phyloP scores from a whole-genome alignment of 2,113 vertebrate genomes.

The Brachionichthys hirsutus region DNA sequence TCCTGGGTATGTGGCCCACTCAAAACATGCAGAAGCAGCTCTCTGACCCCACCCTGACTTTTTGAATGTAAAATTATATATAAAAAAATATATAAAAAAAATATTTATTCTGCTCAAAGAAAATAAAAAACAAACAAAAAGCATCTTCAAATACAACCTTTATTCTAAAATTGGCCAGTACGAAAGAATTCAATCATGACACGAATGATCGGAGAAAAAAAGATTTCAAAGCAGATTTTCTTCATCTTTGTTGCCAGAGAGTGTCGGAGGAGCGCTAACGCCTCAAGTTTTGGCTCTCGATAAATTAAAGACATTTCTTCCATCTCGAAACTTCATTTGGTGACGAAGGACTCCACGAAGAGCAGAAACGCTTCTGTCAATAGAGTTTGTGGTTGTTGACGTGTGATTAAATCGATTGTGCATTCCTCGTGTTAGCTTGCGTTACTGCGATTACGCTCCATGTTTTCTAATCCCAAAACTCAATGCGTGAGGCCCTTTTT shows the following conservation, averaged over 20 bases:
- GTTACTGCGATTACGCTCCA: conserved; percentile 6
- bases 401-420: conserved; percentile 5
- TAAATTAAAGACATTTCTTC: background rate
- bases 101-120: too few species aligned
- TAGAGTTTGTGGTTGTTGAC: background rate
- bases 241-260: background rate
- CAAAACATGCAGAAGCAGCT: too few species aligned
- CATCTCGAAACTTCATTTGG: conserved; percentile 5
- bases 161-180: background rate
- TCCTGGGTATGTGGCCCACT: too few species aligned
- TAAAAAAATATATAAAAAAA: too few species aligned
- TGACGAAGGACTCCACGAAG: background rate
- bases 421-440: conserved; percentile 1
- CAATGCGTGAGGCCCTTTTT: too few species aligned
- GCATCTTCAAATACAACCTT: background rate
- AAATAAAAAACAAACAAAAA: too few species aligned
- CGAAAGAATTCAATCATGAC: background rate
- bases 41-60: too few species aligned
- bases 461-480: background rate
- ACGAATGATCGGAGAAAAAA: background rate
- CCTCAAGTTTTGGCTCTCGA: background rate
- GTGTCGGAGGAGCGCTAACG: background rate
- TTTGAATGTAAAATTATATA: too few species aligned
- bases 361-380: background rate
- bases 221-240: too few species aligned